These are phyloP conservation scores for Lutjanus argentimaculatus DNA, from an alignment of 2,797 vertebrate genomes.

Conservation along the genomic window DNA sequence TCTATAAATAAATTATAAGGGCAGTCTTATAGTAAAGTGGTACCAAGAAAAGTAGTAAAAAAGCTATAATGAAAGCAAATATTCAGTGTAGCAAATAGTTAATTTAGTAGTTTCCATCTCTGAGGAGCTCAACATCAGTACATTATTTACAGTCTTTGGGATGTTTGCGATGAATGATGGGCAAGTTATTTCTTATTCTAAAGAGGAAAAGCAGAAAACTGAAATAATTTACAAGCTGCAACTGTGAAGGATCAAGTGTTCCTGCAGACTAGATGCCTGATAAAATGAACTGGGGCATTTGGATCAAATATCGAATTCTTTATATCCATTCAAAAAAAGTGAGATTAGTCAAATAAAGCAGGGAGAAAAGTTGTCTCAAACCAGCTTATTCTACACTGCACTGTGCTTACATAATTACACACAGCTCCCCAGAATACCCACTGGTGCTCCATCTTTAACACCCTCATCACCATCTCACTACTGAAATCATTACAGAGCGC, in stretches of 20 bases:
- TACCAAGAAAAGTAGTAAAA: conserved; percentile 7
- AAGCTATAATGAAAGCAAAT: conserved; percentile 25
- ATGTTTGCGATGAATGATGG: conserved; percentile 29
- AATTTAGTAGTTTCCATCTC: conserved; percentile 39
- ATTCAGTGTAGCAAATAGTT: conserved; percentile 39
- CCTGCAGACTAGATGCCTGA: neutral
- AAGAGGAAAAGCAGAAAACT: conserved; percentile 12
- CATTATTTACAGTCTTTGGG: conserved; percentile 52
- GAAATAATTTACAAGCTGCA: conserved; percentile 35
- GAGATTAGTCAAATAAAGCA: conserved; percentile 29
- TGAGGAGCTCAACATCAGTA: conserved; percentile 16
- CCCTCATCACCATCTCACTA: conserved; percentile 19
- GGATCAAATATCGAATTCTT: conserved; percentile 16
- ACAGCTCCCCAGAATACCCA: conserved; percentile 1
- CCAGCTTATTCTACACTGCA: conserved; percentile 3
- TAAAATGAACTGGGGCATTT: conserved; percentile 26
- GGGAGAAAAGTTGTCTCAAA: neutral
- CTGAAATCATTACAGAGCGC: conserved; percentile 7
- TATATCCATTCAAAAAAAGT: neutral
- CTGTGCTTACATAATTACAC: conserved; percentile 15
- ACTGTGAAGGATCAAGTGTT: conserved; percentile 23
- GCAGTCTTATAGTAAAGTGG: too few species aligned
- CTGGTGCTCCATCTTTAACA: neutral
- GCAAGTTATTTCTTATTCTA: conserved; percentile 32
- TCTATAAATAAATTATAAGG: too few species aligned